These are phyloP conservation scores for Panorpa germanica DNA, from an alignment of 2,888 invertebrate genomes.

Conservation along the genomic window DNA sequence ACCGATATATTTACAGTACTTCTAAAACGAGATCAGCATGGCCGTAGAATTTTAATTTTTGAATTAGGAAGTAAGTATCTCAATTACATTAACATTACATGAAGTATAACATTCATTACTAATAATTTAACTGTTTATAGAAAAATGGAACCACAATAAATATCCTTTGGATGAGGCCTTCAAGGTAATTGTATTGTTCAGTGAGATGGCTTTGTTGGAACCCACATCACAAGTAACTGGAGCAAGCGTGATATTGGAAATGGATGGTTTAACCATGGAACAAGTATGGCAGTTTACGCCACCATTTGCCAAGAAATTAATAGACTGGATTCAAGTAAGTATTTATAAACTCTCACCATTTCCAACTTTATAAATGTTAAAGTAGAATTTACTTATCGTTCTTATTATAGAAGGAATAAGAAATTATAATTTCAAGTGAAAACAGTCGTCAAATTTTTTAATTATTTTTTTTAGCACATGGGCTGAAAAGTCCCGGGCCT, in stretches of 20 bases:
- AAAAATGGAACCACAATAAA: slow-evolving; percentile 69
- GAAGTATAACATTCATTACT: not conserved
- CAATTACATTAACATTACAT: slow-evolving; percentile 1
- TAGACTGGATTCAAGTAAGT: slow-evolving; percentile 60
- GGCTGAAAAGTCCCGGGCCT: too few species aligned
- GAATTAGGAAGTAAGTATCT: slow-evolving; percentile 58
- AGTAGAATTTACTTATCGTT: too few species aligned
- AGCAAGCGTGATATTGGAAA: slow-evolving; percentile 65
- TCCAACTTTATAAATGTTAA: too few species aligned
- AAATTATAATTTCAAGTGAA: too few species aligned
- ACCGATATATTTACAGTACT: slow-evolving; percentile 61
- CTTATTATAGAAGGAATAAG: too few species aligned
- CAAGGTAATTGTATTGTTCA: slow-evolving; percentile 60
- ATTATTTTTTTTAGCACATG: too few species aligned
- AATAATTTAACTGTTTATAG: slow-evolving; percentile 22
- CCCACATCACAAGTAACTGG: slow-evolving; percentile 53
- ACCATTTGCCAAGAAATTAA: slow-evolving; percentile 64
- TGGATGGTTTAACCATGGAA: slow-evolving; percentile 63
- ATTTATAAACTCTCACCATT: too few species aligned
- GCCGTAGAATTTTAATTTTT: slow-evolving; percentile 53
- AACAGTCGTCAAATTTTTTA: too few species aligned
- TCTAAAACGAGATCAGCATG: slow-evolving; percentile 62
- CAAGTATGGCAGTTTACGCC: slow-evolving; percentile 79
- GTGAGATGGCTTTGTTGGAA: slow-evolving; percentile 69
- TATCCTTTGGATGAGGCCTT: slow-evolving; percentile 63